Base-by-base conservation (phyloP, 2,797 vertebrate genomes). In the Micropoecilia bifurca region DNA sequence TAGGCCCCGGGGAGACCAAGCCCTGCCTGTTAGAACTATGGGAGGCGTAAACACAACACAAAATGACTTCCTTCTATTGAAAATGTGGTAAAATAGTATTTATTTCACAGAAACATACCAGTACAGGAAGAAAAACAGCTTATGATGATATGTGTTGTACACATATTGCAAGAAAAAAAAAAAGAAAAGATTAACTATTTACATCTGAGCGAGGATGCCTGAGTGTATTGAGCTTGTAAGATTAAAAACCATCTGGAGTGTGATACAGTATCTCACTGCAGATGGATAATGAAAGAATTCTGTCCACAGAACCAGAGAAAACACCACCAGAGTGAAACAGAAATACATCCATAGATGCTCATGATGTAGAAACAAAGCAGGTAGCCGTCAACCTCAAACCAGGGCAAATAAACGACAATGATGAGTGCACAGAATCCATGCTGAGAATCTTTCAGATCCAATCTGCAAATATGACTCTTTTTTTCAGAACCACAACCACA, bases 51-150 rank as follows among this genome's bases (percentile, higher is more conserved):
- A 41, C 63, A 68, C 33, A 66, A 41, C 63, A 41, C 33, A 66
- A 10, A 66, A 20, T 12, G 18, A 39, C 20, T 36, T 22, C 16
- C 36, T 22, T 36, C 14, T 18, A 33, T 33, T 39, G 59, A 46
- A 75, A n/a, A 33, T 91, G 91, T 93, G 94, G 95, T 96, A 96
- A 96, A 96, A 96, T 96, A 95, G 85, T 85, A 84, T 96, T 96
- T 95, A 95, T 96, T 96, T 95, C 91, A 96, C 93, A 94, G 89
- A 95, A 91, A 94, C 88, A 85, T 87, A 88, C 77, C 88, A 92
- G 79, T 88, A 90, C 89, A 89, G 88, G 53, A 73, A 82, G 61
- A 61, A 61, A 61, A 83, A 89, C 91, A 95, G 93, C 93, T 96
- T 96, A 96, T 96, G 88, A 86, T 92, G 90, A 92, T 89, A 90